Conservation (phyloP, 2,113 vertebrate genomes). For the Alosa alosa region DNA sequence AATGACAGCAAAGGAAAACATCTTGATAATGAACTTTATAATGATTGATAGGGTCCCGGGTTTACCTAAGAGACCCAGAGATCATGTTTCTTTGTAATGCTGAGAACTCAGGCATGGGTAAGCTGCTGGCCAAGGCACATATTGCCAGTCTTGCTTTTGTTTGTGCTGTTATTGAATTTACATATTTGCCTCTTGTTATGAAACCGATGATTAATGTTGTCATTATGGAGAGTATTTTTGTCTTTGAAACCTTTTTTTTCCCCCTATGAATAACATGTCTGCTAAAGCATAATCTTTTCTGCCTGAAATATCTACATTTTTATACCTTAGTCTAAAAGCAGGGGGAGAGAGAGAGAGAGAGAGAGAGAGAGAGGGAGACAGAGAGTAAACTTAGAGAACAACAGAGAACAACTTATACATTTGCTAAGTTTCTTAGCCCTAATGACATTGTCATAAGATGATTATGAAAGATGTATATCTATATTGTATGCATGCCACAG, state of each 20-base stretch:
- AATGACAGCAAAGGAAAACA: conserved; percentile 80
- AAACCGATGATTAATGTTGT: conserved; percentile 3
- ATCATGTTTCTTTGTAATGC: conserved; percentile 43
- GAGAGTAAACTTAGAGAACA: neutral
- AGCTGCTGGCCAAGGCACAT: neutral
- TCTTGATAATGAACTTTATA: conserved; percentile 81
- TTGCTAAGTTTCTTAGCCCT: neutral
- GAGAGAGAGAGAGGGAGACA: neutral
- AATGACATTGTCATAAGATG: neutral
- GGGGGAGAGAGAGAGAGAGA: neutral
- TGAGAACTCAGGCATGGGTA: neutral
- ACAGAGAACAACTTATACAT: neutral
- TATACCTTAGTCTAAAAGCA: neutral
- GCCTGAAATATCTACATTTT: neutral
- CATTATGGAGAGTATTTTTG: conserved; percentile 16
- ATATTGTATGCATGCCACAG: neutral
- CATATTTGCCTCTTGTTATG: conserved; percentile 6
- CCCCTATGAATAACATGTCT: neutral
- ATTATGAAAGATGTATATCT: neutral
- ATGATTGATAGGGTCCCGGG: conserved; percentile 79
- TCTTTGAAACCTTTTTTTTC: neutral
- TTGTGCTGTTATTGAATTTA: conserved; percentile 5
- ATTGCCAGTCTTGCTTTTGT: conserved; percentile 7
- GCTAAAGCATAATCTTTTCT: neutral
- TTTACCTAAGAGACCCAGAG: conserved; percentile 69